A percentile compares a stretch with the other conserved stretches of the same genome.
Conservation (phyloP, 1,140 invertebrate species). For the Capitella teleta region DNA sequence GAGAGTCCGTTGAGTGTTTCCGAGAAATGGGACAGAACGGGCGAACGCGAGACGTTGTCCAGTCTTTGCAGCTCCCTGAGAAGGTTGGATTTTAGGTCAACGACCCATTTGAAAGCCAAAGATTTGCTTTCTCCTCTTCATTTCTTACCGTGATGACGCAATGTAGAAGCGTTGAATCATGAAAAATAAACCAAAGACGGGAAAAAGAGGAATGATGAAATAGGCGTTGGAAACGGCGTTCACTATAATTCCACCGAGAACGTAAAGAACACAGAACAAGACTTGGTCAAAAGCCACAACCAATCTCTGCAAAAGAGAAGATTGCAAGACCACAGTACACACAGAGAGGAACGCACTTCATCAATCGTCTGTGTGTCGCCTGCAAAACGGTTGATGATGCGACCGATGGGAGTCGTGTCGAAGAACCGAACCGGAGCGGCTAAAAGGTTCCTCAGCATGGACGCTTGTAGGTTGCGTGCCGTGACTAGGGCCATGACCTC, state of each 20-base stretch:
- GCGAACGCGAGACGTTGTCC: slow-evolving; percentile 12
- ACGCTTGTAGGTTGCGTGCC: not conserved
- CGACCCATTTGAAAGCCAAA: no score
- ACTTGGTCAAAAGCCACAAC: not conserved
- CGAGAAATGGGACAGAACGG: slow-evolving; percentile 10
- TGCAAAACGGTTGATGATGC: slow-evolving; percentile 11
- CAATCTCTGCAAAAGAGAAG: slow-evolving; percentile 35
- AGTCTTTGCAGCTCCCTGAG: slow-evolving; percentile 13
- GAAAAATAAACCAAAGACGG: slow-evolving; percentile 6
- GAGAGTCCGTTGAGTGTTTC: slow-evolving; percentile 9
- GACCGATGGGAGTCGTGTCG: slow-evolving; percentile 15
- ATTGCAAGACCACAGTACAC: no score
- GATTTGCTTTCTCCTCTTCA: no score
- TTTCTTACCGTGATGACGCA: slow-evolving; percentile 9
- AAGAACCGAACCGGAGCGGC: slow-evolving; percentile 10
- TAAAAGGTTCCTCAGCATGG: not conserved
- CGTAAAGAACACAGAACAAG: not conserved
- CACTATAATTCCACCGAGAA: slow-evolving; percentile 7
- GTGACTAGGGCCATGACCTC: no score
- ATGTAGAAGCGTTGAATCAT: slow-evolving; percentile 12
- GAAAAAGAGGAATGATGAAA: slow-evolving; percentile 6
- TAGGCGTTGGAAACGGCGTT: slow-evolving; percentile 6
- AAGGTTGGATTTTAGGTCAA: not conserved
- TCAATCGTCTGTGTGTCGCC: slow-evolving; percentile 29
- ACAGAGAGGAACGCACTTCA: no score